A percentile compares a stretch with the other conserved stretches of the same genome.
Conservation (phyloP, 2,797 vertebrate species). For the Champsocephalus esox region DNA sequence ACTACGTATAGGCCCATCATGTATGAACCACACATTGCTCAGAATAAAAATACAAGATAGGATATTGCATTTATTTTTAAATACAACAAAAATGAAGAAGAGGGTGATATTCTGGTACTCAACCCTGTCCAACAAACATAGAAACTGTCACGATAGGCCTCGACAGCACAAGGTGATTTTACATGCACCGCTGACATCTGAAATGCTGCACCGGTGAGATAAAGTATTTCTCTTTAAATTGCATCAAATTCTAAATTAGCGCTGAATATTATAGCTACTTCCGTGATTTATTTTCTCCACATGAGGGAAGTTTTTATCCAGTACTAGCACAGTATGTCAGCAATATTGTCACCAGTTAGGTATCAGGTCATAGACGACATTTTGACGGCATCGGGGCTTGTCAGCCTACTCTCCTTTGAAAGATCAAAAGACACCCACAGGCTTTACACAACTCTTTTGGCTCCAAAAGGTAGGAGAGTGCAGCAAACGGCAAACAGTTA, state of each 20-base stretch:
- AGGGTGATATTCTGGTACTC: conserved; percentile 34
- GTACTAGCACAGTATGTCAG: conserved; percentile 62
- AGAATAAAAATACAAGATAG: conserved; percentile 1
- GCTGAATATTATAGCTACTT: conserved; percentile 61
- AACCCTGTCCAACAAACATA: conserved; percentile 40
- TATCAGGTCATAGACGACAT: conserved; percentile 36
- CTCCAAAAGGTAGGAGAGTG: conserved; percentile 15
- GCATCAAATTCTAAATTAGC: conserved; percentile 65
- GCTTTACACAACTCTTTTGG: conserved; percentile 35
- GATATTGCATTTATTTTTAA: conserved; percentile 18
- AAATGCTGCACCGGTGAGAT: conserved; percentile 58
- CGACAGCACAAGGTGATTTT: conserved; percentile 45
- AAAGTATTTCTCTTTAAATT: conserved; percentile 59
- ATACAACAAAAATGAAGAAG: not conserved
- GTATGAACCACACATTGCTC: conserved; percentile 1
- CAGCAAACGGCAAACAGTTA: conserved; percentile 6
- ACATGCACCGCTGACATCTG: conserved; percentile 45
- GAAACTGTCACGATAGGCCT: conserved; percentile 29
- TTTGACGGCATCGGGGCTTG: conserved; percentile 45
- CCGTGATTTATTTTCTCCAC: conserved; percentile 59
- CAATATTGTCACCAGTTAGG: conserved; percentile 46
- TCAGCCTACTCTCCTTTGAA: conserved; percentile 47
- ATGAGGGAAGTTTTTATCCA: conserved; percentile 65
- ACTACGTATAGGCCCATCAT: not conserved
- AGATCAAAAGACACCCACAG: conserved; percentile 43